Conservation (phyloP, 2,113 vertebrate species). For the Promerops cafer region DNA sequence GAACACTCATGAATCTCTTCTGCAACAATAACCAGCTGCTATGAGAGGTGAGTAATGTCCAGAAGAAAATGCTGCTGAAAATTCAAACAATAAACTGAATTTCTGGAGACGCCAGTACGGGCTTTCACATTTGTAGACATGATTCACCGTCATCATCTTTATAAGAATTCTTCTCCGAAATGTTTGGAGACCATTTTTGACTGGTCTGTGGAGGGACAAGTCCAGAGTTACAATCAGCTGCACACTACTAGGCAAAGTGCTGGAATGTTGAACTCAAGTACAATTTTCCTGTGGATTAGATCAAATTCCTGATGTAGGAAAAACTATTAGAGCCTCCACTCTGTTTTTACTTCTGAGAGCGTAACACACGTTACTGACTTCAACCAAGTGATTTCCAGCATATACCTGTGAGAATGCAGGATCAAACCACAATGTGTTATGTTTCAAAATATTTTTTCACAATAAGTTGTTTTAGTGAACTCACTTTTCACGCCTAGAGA, state of each 20-base stretch:
- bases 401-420: slow-evolving; percentile 36
- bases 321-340: not conserved
- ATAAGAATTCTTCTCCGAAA: not conserved
- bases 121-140: not conserved
- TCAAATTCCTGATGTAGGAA: slow-evolving; percentile 47
- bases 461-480: slow-evolving; percentile 42
- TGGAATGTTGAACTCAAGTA: not conserved
- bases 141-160: not conserved
- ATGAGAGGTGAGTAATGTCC: not conserved
- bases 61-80: not conserved
- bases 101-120: not conserved
- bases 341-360: slow-evolving; percentile 40
- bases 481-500: slow-evolving; percentile 25
- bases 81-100: not conserved
- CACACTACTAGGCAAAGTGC: not conserved
- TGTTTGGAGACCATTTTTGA: not conserved
- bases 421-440: slow-evolving; percentile 37
- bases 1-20: not conserved
- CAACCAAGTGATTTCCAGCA: slow-evolving; percentile 13
- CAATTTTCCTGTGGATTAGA: slow-evolving; percentile 43
- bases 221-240: not conserved
- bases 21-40: not conserved
- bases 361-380: slow-evolving; percentile 33
- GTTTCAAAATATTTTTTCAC: slow-evolving; percentile 63
- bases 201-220: not conserved